Base-by-base conservation (phyloP, 1,140 invertebrate genomes). In the Stegodyphus dumicola region DNA sequence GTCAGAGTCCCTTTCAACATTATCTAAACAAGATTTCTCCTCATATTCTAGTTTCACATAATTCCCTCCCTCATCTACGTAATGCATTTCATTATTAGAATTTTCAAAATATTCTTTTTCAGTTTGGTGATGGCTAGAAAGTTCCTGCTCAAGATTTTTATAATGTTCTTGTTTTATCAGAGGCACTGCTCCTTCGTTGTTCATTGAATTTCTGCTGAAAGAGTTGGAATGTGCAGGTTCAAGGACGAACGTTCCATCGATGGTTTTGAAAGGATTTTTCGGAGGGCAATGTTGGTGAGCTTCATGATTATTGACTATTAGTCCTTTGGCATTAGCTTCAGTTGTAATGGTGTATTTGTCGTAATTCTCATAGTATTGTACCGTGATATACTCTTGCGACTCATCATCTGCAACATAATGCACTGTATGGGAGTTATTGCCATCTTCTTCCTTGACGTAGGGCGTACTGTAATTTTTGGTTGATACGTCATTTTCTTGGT, bases 251-350 rank as follows among this genome's bases (percentile, higher is more conserved):
- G 18, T 17, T 11, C 64, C 52, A 64, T 85, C 70, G 48, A 76
- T 48, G 10, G 66, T 69, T n/a, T 69, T 79, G 65, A 67, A 17
- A 6, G 77, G 77, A 13, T 53, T 53, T 15, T 69, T 75, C 7
- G 74, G 74, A 0, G 81, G 81, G 17, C 64, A 77, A 69, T 85
- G 81, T 33, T 85, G 81, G 11, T 85, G 81, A 11, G 81, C 81
- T 56, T 76, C 65, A n/a, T 76, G 74, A 33, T 85, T 85, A 15
- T 85, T 85, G 1, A 85, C 48, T 7, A 85, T 76, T 13, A 75
- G 7, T 17, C n/a, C 17, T 18, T 67, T 18, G 9, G 56, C 9
- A 11, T 11, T 9, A 60, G 9, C 56, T 5, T 15, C 56, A 60
- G 1, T 60, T 15, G 15, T 60, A 33, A 33, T 33, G 33, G 33